These are phyloP conservation scores for Pelecanoides urinatrix DNA, from an alignment of 2,113 vertebrate species.

Conservation along the genomic window DNA sequence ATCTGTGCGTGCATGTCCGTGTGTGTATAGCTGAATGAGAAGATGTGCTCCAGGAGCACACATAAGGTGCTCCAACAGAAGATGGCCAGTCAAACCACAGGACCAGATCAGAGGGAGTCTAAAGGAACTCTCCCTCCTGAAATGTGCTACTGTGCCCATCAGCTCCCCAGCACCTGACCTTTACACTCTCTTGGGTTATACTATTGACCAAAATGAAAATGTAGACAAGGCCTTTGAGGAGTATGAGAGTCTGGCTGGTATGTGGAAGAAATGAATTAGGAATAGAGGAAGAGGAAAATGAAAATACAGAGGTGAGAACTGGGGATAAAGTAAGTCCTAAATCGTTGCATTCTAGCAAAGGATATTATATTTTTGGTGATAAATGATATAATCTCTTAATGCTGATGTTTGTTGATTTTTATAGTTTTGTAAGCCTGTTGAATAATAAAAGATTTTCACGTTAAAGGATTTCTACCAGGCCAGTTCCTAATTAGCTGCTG, in stretches of 20 bases:
- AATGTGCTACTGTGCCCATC: accelerated
- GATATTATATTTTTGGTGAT: neutral
- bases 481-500: neutral
- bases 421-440: neutral
- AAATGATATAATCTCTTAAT: neutral
- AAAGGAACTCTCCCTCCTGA: neutral
- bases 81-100: neutral
- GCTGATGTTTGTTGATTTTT: neutral
- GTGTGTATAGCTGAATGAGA: neutral
- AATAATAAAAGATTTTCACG: neutral
- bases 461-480: neutral
- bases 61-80: neutral
- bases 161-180: neutral
- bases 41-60: neutral
- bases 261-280: neutral
- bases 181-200: neutral
- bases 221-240: neutral
- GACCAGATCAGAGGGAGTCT: accelerated
- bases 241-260: neutral
- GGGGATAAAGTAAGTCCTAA: neutral
- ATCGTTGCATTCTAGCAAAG: neutral
- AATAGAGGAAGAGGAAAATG: neutral
- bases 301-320: neutral
- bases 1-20: neutral
- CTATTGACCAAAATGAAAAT: neutral